A percentile compares a stretch with the other conserved stretches of the same genome.
Conservation (phyloP, 1,140 invertebrate species). For the Lordiphosa mommai region DNA sequence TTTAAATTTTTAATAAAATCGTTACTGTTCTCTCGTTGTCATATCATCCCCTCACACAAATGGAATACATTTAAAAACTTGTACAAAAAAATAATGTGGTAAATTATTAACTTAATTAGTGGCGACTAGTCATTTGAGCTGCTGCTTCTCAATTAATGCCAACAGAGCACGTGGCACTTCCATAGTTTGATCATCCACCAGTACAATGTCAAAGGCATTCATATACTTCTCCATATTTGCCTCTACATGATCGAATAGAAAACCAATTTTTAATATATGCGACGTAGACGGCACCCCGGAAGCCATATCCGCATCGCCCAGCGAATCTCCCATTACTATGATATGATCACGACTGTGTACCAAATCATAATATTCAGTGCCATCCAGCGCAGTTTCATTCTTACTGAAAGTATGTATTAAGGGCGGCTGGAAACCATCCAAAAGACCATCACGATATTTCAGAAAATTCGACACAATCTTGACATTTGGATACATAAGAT, state of each 20-base stretch:
- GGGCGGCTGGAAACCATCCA: constrained; percentile 86
- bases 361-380: constrained; percentile 88
- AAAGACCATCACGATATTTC: constrained; percentile 85
- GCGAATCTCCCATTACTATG: constrained; percentile 92
- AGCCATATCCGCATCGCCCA: constrained; percentile 94
- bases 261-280: constrained; percentile 93
- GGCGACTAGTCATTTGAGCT: too few species aligned
- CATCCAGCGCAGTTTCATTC: constrained; percentile 90
- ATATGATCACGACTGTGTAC: constrained; percentile 87
- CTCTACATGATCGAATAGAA: constrained; percentile 90
- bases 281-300: constrained; percentile 88
- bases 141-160: constrained; percentile 42
- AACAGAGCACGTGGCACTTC: constrained; percentile 82
- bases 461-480: constrained; percentile 96
- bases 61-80: too few species aligned
- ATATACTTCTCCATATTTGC: constrained; percentile 86
- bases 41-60: too few species aligned
- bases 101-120: too few species aligned
- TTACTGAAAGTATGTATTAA: constrained; percentile 95
- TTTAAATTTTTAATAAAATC: too few species aligned
- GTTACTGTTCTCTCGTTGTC: too few species aligned
- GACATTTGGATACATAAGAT: constrained; percentile 87
- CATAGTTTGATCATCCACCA: constrained; percentile 93
- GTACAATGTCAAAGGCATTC: constrained; percentile 91
- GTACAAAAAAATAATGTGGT: too few species aligned